phyloP scores from a whole-genome alignment of 2,797 vertebrate species.

The Glyptemys insculpta region DNA sequence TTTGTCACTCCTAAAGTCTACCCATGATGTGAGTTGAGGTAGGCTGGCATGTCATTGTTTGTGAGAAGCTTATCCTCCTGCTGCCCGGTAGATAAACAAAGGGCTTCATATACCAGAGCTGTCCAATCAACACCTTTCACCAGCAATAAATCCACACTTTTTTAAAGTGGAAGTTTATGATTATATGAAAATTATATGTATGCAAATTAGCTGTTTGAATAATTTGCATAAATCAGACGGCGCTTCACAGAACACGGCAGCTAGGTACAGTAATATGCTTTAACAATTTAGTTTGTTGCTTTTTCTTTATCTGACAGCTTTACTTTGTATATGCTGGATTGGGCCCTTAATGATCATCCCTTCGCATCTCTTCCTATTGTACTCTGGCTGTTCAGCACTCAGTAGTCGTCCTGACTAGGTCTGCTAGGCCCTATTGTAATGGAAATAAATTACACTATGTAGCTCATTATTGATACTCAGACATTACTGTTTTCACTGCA shows the following conservation, averaged over 20 bases:
- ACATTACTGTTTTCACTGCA: background rate
- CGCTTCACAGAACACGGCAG: background rate
- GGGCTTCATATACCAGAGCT: background rate
- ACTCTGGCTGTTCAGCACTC: background rate
- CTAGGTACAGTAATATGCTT: background rate
- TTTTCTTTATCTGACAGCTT: background rate
- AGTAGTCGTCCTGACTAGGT: background rate
- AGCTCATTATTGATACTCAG: accelerated
- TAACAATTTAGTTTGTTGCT: background rate
- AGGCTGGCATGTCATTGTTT: background rate
- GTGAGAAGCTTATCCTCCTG: background rate
- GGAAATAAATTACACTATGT: background rate
- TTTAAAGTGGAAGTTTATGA: background rate
- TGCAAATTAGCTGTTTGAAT: constrained; percentile 14
- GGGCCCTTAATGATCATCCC: background rate
- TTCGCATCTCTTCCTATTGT: background rate
- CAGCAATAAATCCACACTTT: background rate
- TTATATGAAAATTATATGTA: background rate
- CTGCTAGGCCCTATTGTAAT: background rate
- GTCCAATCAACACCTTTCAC: background rate
- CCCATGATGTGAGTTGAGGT: background rate
- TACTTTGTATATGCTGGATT: background rate
- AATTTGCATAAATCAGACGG: background rate
- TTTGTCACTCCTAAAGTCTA: background rate
- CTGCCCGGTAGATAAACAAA: background rate